Conservation (phyloP, 2,113 vertebrate species). For the Serilophus lunatus region DNA sequence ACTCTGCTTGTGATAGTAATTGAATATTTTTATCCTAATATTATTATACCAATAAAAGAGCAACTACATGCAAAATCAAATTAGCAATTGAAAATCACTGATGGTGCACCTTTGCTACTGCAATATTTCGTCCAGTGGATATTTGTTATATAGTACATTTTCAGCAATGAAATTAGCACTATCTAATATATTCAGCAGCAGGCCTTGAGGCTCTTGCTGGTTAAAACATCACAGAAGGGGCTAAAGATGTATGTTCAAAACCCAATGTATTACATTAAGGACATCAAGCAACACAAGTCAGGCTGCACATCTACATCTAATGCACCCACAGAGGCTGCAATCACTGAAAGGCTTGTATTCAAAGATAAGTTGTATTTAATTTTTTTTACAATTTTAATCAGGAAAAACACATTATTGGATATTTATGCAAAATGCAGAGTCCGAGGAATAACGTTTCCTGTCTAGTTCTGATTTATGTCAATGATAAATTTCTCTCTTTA, state of each 20-base stretch:
- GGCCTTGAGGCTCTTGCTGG: neutral
- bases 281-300: neutral
- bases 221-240: neutral
- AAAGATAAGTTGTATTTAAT: neutral
- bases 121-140: neutral
- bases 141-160: neutral
- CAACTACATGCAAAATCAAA: neutral
- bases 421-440: neutral
- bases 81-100: neutral
- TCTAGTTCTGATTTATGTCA: neutral
- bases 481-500: neutral
- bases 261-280: neutral
- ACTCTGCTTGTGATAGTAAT: neutral
- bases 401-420: neutral
- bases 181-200: neutral
- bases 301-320: neutral
- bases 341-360: neutral
- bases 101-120: neutral
- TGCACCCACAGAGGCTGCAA: neutral
- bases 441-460: neutral
- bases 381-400: slow-evolving; percentile 3
- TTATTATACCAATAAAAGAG: slow-evolving; percentile 1
- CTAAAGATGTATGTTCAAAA: neutral
- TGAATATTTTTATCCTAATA: neutral
- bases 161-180: neutral